Evolutionary conservation across 2,888 invertebrate genomes (phyloP), one percentile per base, ranked within the genome.

Genomic region (Acrobasis consociella): DNA sequence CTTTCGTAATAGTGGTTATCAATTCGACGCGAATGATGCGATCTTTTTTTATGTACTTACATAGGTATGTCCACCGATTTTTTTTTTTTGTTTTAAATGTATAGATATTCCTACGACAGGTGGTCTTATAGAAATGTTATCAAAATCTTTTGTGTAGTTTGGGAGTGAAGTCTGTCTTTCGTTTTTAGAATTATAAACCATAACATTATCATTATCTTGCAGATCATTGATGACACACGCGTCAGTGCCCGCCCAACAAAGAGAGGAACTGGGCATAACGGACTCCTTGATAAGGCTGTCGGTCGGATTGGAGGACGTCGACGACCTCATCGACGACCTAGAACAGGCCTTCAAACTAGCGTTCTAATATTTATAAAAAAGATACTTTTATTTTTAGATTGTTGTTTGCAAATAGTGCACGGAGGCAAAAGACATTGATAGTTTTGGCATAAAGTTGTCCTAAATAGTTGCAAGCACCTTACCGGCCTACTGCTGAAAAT

Each of bases 201-300:
- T 8, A 38, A 17, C n/a, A n/a, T n/a, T n/a, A 55, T 39, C 10
- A 9, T 55, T 55, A 2, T 39, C 75, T 89, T 91, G 46, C 82
- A 97, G 97, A 66, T 95, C 95, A 22, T 85, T 97, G 37, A 99
- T 99, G 99, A 99, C 99, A 0, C 99, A 99, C 81, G 97, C 98
- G 1, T 97, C 97, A 0, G 96, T 99, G 38, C 97, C 98, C 0
- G 94, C 93, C 62, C 95, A 95, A 53, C 95, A 96, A 68, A 92
- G 97, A 67, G 88, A 83, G 37, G 89, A 91, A 66, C 93, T 98
- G 38, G 97, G 97, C 13, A 98, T 99, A 68, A 95, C 95, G 0
- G 96, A 98, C 79, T 95, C 95, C 49, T 93, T 99, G 31, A 94
- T 99, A 62, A 94, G 99, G 68, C 85, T 99, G 38, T 98, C 98